Evolutionary conservation across 1,140 invertebrate species (phyloP).

Genomic region (Leptopilina boulardi): DNA sequence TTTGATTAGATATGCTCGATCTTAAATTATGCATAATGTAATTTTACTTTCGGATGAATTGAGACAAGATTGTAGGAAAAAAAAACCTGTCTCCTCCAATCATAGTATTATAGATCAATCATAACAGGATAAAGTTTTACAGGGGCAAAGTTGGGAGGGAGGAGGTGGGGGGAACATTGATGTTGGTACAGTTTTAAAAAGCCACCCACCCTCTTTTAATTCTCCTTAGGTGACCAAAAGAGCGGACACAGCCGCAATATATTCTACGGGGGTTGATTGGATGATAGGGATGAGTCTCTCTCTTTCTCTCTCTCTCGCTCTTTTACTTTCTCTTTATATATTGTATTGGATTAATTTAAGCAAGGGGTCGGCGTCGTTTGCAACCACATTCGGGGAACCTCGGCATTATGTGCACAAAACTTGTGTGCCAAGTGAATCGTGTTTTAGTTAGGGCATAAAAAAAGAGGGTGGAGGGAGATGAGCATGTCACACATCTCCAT

Average conservation of each 20-base stretch:
- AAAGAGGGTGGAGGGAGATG: conserved; percentile 33
- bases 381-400: conserved; percentile 46
- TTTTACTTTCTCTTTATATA: no score
- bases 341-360: conserved; percentile 76
- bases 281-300: conserved; percentile 56
- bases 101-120: conserved; percentile 55
- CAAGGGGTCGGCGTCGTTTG: conserved; percentile 54
- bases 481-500: conserved; percentile 50
- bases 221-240: conserved; percentile 21
- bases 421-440: conserved; percentile 74
- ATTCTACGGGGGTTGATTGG: conserved; percentile 41
- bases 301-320: no score
- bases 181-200: conserved; percentile 73
- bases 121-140: conserved; percentile 75
- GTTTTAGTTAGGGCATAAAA: conserved; percentile 56
- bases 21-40: no score
- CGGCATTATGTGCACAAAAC: conserved; percentile 68
- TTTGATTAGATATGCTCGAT: no score
- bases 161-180: conserved; percentile 71
- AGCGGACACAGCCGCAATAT: conserved; percentile 52
- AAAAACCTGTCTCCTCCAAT: conserved; percentile 42
- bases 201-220: conserved; percentile 68
- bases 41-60: neutral
- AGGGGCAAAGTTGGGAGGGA: conserved; percentile 71
- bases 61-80: neutral